These are phyloP conservation scores for Oreortyx pictus DNA, from an alignment of 2,797 vertebrate genomes.

Conservation along the genomic window DNA sequence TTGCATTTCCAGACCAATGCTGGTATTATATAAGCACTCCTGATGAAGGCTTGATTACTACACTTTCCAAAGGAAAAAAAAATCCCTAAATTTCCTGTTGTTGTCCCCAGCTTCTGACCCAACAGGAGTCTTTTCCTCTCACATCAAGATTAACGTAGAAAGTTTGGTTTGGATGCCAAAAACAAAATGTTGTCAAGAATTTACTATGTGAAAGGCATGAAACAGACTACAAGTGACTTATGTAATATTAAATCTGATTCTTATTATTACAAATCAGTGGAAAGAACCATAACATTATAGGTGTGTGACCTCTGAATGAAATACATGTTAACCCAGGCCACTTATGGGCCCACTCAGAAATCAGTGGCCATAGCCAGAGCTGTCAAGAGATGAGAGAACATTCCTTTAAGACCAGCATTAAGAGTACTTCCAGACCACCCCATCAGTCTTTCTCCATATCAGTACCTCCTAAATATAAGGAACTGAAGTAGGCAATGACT, in stretches of 20 bases:
- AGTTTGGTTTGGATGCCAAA: neutral
- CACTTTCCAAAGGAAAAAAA: neutral
- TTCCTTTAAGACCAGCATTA: neutral
- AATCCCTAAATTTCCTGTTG: neutral
- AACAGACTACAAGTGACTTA: neutral
- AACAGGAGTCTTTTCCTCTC: neutral
- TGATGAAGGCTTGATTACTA: neutral
- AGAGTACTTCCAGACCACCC: neutral
- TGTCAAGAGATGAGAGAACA: neutral
- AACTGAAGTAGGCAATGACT: neutral
- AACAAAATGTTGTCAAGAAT: neutral
- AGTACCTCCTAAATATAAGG: neutral
- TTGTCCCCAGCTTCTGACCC: neutral
- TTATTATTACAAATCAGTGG: neutral
- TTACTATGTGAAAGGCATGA: neutral
- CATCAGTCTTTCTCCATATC: neutral
- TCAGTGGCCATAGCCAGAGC: neutral
- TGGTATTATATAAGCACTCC: neutral
- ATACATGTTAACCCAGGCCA: neutral
- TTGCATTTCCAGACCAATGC: neutral
- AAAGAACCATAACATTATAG: neutral
- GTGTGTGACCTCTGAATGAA: neutral
- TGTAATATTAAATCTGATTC: neutral
- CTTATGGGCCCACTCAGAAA: neutral
- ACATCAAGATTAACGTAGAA: neutral